Percentiles rank a stretch among this genome's conserved stretches.
These are phyloP conservation scores for Euspilapteryx auroguttella DNA, from an alignment of 2,888 invertebrate species.

Conservation along the genomic window DNA sequence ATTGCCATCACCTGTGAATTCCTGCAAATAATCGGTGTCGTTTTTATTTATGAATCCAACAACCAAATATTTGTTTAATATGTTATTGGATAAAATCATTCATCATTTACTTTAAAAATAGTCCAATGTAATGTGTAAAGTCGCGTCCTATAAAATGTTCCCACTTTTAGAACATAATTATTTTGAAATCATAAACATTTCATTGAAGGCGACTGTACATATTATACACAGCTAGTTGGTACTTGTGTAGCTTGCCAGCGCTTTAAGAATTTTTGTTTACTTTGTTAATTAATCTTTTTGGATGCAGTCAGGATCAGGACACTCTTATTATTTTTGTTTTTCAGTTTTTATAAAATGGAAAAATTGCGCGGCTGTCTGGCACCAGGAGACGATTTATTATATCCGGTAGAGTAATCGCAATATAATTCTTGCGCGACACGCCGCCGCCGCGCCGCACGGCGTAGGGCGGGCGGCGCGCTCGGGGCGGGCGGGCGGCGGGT, in stretches of 20 bases:
- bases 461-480: constrained; percentile 9
- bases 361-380: constrained; percentile 8
- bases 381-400: constrained; percentile 15
- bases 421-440: constrained; percentile 11
- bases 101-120: no score
- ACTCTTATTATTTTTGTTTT: constrained; percentile 18
- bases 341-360: constrained; percentile 14
- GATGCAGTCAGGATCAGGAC: constrained; percentile 30
- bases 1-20: no score
- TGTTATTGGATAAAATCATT: no score
- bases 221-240: no score
- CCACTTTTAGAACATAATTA: no score
- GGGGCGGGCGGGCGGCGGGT: constrained; percentile 6
- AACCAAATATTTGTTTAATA: no score
- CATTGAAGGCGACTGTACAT: no score
- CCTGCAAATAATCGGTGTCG: no score
- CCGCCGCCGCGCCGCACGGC: constrained; percentile 6
- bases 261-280: constrained; percentile 35
- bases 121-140: no score
- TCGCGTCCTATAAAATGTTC: no score
- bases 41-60: no score
- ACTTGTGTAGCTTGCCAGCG: no score
- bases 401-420: constrained; percentile 11
- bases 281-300: constrained; percentile 50
- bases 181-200: background rate